These are phyloP conservation scores for Tenthredo scrophulariae DNA, from an alignment of 2,888 invertebrate genomes.

Conservation along the genomic window DNA sequence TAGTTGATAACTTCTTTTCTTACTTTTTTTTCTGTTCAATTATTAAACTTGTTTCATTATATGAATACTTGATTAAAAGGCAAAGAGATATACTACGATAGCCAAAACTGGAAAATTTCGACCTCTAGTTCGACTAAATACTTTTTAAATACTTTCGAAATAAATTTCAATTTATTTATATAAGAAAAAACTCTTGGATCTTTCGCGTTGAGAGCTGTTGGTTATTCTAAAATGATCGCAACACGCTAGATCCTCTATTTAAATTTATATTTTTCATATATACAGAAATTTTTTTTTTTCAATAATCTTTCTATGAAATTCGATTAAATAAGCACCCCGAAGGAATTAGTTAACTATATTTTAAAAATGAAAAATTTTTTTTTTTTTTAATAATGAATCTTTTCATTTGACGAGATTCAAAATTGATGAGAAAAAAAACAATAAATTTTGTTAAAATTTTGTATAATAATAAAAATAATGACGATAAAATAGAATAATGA, in stretches of 20 bases:
- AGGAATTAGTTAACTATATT: constrained; percentile 40
- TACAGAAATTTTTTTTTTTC: background rate
- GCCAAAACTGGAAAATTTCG: constrained; percentile 27
- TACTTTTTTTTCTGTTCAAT: background rate
- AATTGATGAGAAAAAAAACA: background rate
- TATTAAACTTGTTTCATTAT: background rate
- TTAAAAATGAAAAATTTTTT: background rate
- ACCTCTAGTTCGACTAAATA: constrained; percentile 29
- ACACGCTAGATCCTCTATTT: constrained; percentile 13
- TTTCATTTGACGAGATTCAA: background rate
- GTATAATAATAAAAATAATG: constrained; percentile 26
- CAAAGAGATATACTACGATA: constrained; percentile 24
- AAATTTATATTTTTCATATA: constrained; percentile 44
- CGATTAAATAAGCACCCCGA: constrained; percentile 47
- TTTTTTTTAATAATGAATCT: too few species aligned
- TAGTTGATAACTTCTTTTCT: background rate
- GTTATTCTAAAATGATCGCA: constrained; percentile 25
- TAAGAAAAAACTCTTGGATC: constrained; percentile 8
- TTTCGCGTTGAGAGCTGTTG: constrained; percentile 19
- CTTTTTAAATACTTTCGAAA: constrained; percentile 45
- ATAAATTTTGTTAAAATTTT: constrained; percentile 18
- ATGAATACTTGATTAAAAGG: constrained; percentile 15
- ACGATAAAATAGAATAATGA: background rate
- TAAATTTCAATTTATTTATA: constrained; percentile 24
- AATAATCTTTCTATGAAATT: constrained; percentile 36